phyloP scores from a whole-genome alignment of 2,888 invertebrate genomes.

The Lydus trimaculatus region DNA sequence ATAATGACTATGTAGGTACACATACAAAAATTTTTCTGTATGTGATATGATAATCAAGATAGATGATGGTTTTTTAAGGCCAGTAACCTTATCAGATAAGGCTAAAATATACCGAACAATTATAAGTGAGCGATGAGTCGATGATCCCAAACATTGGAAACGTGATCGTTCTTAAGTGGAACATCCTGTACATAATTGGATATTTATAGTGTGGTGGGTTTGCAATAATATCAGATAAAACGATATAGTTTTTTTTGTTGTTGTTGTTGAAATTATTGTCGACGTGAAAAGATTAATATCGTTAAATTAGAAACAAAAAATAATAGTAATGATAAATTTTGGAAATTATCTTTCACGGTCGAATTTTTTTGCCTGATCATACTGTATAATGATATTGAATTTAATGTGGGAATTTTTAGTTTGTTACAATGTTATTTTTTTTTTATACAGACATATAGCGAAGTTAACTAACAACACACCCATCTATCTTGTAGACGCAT shows the following conservation, averaged over 20 bases:
- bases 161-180: not conserved
- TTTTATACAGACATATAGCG: not conserved
- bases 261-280: not conserved
- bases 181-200: not conserved
- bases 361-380: conserved; percentile 1
- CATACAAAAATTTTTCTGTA: too few species aligned
- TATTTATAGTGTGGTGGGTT: not conserved
- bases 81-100: too few species aligned
- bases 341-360: not conserved
- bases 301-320: not conserved
- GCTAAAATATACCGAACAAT: too few species aligned
- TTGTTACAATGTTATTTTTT: not conserved
- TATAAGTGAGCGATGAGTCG: not conserved
- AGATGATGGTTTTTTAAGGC: too few species aligned
- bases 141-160: not conserved
- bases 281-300: not conserved
- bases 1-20: too few species aligned
- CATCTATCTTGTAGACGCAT: not conserved
- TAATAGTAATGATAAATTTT: too few species aligned
- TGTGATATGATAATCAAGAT: too few species aligned
- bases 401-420: conserved; percentile 1
- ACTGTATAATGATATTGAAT: conserved; percentile 6
- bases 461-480: not conserved
- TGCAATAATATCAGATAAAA: not conserved
- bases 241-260: not conserved